phyloP scores from a whole-genome alignment of 1,140 invertebrate species.

The Batillaria attramentaria region DNA sequence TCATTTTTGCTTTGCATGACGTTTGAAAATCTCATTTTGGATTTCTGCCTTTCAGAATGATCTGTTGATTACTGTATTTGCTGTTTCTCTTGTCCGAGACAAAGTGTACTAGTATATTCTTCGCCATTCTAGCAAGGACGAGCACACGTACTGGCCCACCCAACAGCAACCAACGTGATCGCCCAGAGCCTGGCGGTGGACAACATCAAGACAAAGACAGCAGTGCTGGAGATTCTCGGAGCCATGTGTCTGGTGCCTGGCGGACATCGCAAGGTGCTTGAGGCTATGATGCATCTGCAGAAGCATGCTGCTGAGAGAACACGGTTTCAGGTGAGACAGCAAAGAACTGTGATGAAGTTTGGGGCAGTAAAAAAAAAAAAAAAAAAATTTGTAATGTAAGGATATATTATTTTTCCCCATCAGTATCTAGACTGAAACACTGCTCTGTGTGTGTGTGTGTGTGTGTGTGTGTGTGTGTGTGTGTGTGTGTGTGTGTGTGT shows the following conservation, averaged over 20 bases:
- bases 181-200: constrained; percentile 91
- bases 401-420: too few relatives aligned
- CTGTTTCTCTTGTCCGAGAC: too few relatives aligned
- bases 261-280: constrained; percentile 89
- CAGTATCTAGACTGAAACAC: too few relatives aligned
- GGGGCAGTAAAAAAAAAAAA: too few relatives aligned
- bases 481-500: too few relatives aligned
- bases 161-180: constrained; percentile 93
- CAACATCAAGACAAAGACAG: constrained; percentile 94
- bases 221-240: constrained; percentile 94
- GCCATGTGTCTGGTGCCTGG: constrained; percentile 96
- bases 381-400: too few relatives aligned
- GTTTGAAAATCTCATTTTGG: too few relatives aligned
- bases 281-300: constrained; percentile 95
- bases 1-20: too few relatives aligned
- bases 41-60: too few relatives aligned
- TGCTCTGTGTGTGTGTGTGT: too few relatives aligned
- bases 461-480: too few relatives aligned
- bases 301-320: constrained; percentile 91
- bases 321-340: constrained; percentile 82
- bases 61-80: too few relatives aligned
- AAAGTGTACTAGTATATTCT: neutral
- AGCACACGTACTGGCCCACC: constrained; percentile 94
- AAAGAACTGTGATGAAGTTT: neutral
- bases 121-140: constrained; percentile 82